A percentile compares a stretch with the other conserved stretches of the same genome.
These are phyloP conservation scores for Protonibea diacanthus DNA, from an alignment of 2,797 vertebrate species.

Conservation along the genomic window DNA sequence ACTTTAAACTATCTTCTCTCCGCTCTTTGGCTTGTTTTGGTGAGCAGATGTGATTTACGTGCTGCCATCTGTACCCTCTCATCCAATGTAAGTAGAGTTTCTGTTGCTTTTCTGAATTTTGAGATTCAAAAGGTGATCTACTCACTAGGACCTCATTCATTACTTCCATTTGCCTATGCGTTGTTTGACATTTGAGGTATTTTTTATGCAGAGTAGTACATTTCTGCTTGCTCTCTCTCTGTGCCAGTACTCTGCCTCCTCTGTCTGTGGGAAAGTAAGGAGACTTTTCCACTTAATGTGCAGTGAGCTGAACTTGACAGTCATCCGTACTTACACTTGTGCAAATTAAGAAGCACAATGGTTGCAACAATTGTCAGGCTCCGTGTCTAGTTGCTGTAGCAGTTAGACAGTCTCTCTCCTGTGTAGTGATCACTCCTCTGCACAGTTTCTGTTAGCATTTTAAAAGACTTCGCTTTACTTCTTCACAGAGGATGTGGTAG, in stretches of 20 bases:
- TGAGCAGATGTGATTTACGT: neutral
- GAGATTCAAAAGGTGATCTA: neutral
- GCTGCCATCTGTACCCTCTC: neutral
- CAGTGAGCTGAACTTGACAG: slow-evolving; percentile 57
- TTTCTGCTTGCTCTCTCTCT: neutral
- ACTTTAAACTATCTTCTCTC: neutral
- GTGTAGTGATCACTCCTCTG: neutral
- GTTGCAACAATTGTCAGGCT: slow-evolving; percentile 31
- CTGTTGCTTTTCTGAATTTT: neutral
- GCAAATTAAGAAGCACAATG: slow-evolving; percentile 42
- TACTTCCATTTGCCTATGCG: neutral
- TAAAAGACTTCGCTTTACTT: neutral
- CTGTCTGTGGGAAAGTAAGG: slow-evolving; percentile 55
- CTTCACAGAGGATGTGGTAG: slow-evolving; percentile 1
- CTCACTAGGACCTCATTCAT: fast-evolving
- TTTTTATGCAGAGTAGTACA: neutral
- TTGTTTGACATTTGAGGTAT: neutral
- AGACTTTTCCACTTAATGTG: slow-evolving; percentile 61
- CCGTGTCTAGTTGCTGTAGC: neutral
- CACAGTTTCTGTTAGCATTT: neutral
- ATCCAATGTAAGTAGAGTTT: slow-evolving; percentile 52
- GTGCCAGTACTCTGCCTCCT: slow-evolving; percentile 10
- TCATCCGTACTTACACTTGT: slow-evolving; percentile 48
- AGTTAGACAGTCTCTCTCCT: neutral
- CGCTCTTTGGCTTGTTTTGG: neutral